Evolutionary conservation across 2,113 vertebrate genomes (phyloP), one percentile per base, ranked within the genome.

Genomic region (Notothenia rossii): DNA sequence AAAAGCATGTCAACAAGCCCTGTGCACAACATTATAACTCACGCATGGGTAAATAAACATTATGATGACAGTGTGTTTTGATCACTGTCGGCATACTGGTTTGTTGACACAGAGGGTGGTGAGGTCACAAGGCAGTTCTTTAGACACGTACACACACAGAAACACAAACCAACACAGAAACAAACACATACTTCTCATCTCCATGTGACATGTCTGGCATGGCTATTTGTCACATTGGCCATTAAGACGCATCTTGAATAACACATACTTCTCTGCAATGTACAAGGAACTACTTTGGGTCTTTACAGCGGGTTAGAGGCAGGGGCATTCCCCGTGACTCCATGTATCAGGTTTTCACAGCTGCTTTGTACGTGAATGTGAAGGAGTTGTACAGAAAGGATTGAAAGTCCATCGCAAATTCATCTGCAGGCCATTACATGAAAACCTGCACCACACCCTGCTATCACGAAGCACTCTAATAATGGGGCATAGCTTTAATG

Each of bases 181-280:
- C 59, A 63, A n/a, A 68, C 43, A 63, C 50, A 73, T 1, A 63
- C 25, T 40, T 46, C 63, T 77, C 74, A 63, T 76, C 55, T 61
- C 20, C 81, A 89, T 84, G 86, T 84, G 89, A 85, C 71, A 81
- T 63, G 75, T 73, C 71, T 80, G 72, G 75, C 73, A 77, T 5
- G 49, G 58, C 49, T 59, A 60, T 54, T 84, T 61, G 72, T 68
- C 65, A 86, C 64, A 69, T 25, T 69, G 77, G 74, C 63, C 54
- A 77, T 54, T 77, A 15, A 72, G 11, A 36, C 61, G 48, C 58
- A 45, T 58, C 72, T 74, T 79, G 69, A 86, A 80, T 70, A 83
- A 81, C 78, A 66, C 25, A 46, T 55, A 58, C 77, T 63, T 40
- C 43, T 73, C 18, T 48, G n/a, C 64, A 49, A 55, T 72, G 74